These are phyloP conservation scores for Halotydeus destructor DNA, from an alignment of 1,140 invertebrate genomes.

Conservation along the genomic window DNA sequence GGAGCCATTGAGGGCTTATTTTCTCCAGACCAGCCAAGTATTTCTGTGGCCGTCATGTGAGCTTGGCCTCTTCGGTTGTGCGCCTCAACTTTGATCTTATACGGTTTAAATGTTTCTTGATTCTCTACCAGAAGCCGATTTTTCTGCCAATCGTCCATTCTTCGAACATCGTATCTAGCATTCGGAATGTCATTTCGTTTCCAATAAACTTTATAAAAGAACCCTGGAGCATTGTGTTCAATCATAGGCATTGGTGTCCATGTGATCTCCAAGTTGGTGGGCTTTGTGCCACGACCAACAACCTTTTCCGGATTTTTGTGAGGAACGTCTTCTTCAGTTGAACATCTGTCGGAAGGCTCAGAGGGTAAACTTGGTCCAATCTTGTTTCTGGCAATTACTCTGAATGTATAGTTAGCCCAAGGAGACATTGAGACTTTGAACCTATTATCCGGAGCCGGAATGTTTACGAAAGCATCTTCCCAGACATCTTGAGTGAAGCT, in stretches of 20 bases:
- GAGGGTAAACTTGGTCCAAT: constrained; percentile 75
- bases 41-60: constrained; percentile 51
- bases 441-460: constrained; percentile 53
- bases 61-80: constrained; percentile 74
- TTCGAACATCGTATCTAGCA: constrained; percentile 41
- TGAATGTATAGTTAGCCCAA: constrained; percentile 90
- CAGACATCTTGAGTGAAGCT: constrained; percentile 79
- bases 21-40: constrained; percentile 83
- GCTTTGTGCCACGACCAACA: constrained; percentile 59
- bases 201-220: constrained; percentile 75
- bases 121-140: constrained; percentile 45
- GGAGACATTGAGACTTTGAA: constrained; percentile 57
- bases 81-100: constrained; percentile 73
- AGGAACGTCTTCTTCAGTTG: constrained; percentile 66
- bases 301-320: constrained; percentile 89
- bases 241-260: constrained; percentile 93
- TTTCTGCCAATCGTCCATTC: constrained; percentile 52
- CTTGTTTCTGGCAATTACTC: constrained; percentile 77
- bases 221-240: constrained; percentile 81
- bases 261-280: constrained; percentile 72
- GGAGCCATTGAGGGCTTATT: constrained; percentile 60
- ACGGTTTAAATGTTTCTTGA: constrained; percentile 73
- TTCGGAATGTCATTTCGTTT: constrained; percentile 50
- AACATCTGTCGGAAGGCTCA: constrained; percentile 47
- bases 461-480: constrained; percentile 47